phyloP scores from a whole-genome alignment of 1,140 invertebrate species.

The Radopholus similis region DNA sequence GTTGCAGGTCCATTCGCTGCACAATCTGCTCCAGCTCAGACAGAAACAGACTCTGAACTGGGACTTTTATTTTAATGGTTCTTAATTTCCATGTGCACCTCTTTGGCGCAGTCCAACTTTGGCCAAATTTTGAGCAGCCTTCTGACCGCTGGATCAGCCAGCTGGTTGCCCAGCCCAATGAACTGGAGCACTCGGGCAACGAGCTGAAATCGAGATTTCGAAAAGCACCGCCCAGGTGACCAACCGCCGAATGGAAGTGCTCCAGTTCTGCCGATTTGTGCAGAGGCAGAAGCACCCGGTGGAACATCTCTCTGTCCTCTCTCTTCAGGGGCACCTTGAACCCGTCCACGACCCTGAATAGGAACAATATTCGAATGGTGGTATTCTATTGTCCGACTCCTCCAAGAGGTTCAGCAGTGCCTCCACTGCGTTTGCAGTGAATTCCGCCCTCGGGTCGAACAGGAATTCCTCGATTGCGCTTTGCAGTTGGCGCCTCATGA shows the following conservation, averaged over 20 bases:
- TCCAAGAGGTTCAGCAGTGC: not conserved
- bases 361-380: not conserved
- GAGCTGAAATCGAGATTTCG: not conserved
- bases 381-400: not conserved
- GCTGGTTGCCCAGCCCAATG: not conserved
- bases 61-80: not conserved
- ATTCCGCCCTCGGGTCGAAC: not conserved
- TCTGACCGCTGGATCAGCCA: not conserved
- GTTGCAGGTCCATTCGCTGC: not conserved
- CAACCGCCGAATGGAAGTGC: not conserved
- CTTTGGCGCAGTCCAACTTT: not conserved
- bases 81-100: constrained; percentile 4
- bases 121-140: constrained; percentile 8
- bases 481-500: not conserved
- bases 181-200: not conserved
- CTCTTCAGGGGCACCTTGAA: constrained; percentile 8
- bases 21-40: not conserved
- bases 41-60: constrained; percentile 3
- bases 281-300: constrained; percentile 8
- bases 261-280: not conserved
- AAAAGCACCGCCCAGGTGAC: not conserved
- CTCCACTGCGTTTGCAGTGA: not conserved
- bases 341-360: constrained; percentile 2
- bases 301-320: constrained; percentile 1
- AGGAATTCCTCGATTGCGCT: not conserved